Evolutionary conservation across 2,888 invertebrate genomes (phyloP).

Genomic region (Branchipolynoe longqiensis): DNA sequence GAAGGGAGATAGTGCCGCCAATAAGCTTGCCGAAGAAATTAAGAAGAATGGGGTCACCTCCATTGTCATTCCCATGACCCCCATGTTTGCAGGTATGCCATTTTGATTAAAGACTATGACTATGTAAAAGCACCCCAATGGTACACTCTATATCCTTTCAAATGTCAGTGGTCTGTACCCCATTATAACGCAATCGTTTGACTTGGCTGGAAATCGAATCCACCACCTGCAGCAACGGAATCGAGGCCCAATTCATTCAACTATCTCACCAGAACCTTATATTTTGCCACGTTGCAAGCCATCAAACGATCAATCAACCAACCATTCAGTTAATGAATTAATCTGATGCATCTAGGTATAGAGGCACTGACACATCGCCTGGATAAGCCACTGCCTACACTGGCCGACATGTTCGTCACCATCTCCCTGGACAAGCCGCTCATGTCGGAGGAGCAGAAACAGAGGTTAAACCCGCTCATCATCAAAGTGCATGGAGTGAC

Average conservation of each 20-base stretch:
- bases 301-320: no score
- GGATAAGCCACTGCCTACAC: conserved; percentile 72
- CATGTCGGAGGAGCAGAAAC: conserved; percentile 75
- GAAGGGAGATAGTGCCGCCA: conserved; percentile 71
- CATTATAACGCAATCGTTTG: no score
- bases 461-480: conserved; percentile 80
- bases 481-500: conserved; percentile 78
- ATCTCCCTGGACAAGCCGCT: conserved; percentile 75
- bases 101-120: no score
- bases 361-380: conserved; percentile 76
- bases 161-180: no score
- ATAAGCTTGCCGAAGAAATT: conserved; percentile 72
- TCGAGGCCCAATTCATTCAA: no score
- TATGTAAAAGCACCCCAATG: no score
- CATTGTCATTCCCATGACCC: conserved; percentile 76
- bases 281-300: no score
- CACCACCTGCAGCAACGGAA: no score
- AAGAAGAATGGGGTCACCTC: conserved; percentile 78
- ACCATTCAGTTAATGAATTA: no score
- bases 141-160: no score
- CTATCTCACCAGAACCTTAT: no score
- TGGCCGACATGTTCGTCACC: conserved; percentile 79
- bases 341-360: conserved; percentile 74
- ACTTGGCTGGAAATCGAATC: no score
- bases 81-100: conserved; percentile 77